These are phyloP conservation scores for Macaria liturata DNA, from an alignment of 2,888 invertebrate species.

Conservation along the genomic window DNA sequence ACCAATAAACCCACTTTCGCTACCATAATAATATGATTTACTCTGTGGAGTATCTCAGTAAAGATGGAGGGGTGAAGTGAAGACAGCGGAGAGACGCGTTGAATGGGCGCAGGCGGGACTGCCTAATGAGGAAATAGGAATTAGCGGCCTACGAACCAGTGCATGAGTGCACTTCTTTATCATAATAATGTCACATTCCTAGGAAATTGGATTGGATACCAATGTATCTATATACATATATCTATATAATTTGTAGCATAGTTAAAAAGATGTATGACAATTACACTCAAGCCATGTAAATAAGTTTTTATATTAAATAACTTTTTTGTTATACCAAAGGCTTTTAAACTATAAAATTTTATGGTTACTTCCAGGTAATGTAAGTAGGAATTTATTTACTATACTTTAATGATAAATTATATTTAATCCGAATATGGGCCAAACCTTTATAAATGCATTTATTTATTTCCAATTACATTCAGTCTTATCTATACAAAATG, in stretches of 20 bases:
- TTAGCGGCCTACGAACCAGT: conserved; percentile 72
- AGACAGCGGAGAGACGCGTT: conserved; percentile 41
- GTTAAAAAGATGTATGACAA: too few species aligned
- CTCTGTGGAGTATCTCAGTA: too few species aligned
- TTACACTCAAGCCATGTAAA: too few species aligned
- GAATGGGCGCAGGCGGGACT: conserved; percentile 61
- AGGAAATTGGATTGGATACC: not conserved
- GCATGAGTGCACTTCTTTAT: conserved; percentile 65
- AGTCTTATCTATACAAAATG: conserved; percentile 30
- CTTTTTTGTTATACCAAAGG: too few species aligned
- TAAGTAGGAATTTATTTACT: too few species aligned
- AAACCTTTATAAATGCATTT: conserved; percentile 34
- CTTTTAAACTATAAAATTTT: too few species aligned
- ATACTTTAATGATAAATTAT: not conserved
- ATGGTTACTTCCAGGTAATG: too few species aligned
- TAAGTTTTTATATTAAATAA: too few species aligned
- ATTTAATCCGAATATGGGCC: conserved; percentile 11
- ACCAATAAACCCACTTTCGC: conserved; percentile 18
- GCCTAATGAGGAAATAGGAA: conserved; percentile 81
- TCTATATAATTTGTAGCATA: too few species aligned
- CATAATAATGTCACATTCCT: conserved; percentile 44
- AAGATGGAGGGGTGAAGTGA: not conserved
- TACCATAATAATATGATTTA: too few species aligned
- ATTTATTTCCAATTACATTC: conserved; percentile 26
- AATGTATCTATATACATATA: too few species aligned